Evolutionary conservation across 1,140 invertebrate genomes (phyloP).

Genomic region (Listronotus oregonensis): DNA sequence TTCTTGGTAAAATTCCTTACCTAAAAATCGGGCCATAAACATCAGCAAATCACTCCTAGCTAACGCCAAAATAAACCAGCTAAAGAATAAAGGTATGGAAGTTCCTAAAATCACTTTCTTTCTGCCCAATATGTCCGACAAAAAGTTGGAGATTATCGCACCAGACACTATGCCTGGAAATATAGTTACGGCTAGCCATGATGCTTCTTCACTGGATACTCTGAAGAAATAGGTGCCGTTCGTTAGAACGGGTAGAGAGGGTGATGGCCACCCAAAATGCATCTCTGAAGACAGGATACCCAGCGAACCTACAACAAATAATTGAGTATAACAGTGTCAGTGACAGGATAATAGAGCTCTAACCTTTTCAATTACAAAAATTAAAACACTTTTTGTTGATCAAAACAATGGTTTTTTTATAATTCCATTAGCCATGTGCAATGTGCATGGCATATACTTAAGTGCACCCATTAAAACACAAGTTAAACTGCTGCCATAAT

Average conservation of each 20-base stretch:
- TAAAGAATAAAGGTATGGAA: conserved; percentile 63
- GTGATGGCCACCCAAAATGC: conserved; percentile 53
- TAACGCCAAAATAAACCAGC: conserved; percentile 66
- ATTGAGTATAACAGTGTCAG: neutral
- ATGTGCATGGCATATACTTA: no score
- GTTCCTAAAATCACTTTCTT: conserved; percentile 68
- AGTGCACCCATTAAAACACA: no score
- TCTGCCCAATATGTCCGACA: conserved; percentile 64
- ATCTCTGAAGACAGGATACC: conserved; percentile 47
- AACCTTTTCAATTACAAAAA: no score
- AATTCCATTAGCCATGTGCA: no score
- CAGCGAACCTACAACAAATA: conserved; percentile 41
- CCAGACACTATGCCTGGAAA: conserved; percentile 58
- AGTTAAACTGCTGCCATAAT: no score
- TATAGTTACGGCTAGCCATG: conserved; percentile 63
- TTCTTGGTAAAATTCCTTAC: neutral
- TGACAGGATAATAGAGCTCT: no score
- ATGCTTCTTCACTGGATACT: conserved; percentile 56
- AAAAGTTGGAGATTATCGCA: conserved; percentile 56
- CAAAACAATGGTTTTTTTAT: no score
- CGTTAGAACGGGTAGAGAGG: conserved; percentile 44
- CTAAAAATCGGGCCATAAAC: conserved; percentile 35
- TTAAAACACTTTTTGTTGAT: no score
- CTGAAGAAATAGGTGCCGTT: conserved; percentile 39
- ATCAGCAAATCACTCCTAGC: conserved; percentile 56